Base-by-base conservation (phyloP, 2,113 vertebrate genomes). In the Struthio camelus region DNA sequence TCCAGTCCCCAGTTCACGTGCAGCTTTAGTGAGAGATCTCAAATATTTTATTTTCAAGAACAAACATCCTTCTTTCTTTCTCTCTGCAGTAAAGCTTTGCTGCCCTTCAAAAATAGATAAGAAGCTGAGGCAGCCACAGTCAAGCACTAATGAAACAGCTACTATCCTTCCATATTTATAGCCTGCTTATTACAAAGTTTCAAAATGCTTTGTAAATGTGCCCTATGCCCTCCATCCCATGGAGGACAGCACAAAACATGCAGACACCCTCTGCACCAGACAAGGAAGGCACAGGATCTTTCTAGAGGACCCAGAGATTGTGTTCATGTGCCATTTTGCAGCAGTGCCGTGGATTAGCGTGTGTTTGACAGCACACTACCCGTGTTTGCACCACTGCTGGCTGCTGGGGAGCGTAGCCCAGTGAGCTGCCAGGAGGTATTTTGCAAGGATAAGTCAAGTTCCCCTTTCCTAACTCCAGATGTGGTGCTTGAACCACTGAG, bases 381-480 rank as follows among this genome's bases (percentile, higher is more conserved):
- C 38, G 46, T 0, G 2, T 25, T 14, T 13, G 44, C 19, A 24
- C 20, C 15, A 34, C 24, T 20, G 14, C 20, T 62, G 61, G 10
- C n/a, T 69, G n/a, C 46, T 14, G 48, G 8, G 20, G 34, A 40
- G 53, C 28, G 40, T 1, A 1, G 34, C 54, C 22, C 1, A 18
- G 54, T 10, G 46, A 48, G 46, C 46, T 19, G 46, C 46, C 46
- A 48, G 18, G 28, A 15, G 10, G 4, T 59, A 42, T 2, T 38
- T 30, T 64, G 23, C 36, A 69, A 72, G 32, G 1, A 54, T 54
- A 65, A 18, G 44, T 36, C 32, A 87, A 65, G 44, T 0, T n/a
- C n/a, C 0, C 27, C 8, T 9, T 34, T 54, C 32, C 10, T 0
- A 0, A 11, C 32, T 72, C 28, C 38, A 50, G 30, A 50, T 51